Base-by-base conservation (phyloP, 2,888 invertebrate genomes). In the Scaptodrosophila latifasciaeformis region DNA sequence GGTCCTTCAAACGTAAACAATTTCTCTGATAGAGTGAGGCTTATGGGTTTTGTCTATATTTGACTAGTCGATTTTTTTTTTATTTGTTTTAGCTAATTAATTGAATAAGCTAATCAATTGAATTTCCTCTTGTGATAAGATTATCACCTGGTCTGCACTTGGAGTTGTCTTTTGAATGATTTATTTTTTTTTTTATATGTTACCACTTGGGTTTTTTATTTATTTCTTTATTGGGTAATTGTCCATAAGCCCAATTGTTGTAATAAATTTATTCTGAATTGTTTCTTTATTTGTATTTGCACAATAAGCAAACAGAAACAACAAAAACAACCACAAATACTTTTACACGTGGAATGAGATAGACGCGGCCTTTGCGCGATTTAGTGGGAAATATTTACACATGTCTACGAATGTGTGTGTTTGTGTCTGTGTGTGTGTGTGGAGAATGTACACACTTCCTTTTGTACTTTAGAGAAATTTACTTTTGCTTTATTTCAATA, bases 311-410 rank as follows among this genome's bases (percentile, higher is more conserved):
- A 54, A 63, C 48, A 67, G 12, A 29, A 57, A 39, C 37, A 68
- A 34, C 43, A 65, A 1, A 3, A 21, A 43, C 37, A 64, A 37
- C 46, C 56, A 45, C 42, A 56, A 18, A 21, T 56, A 15, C 24
- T 40, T 27, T 35, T 17, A 19, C 21, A 49, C 19, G 21, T 5
- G 13, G 4, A n/a, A 40, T 5, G 19, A 6, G 17, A 39, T 42
- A 49, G 21, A 35, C 34, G 35, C 37, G 48, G 46, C 57, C 57
- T 49, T 59, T 30, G 37, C 10, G 15, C 46, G 44, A 51, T 58
- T 71, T 71, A 69, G 75, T 75, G 67, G 59, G 59, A 57, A 57
- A 60, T 54, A 63, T 67, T 67, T 59, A 72, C 76, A 76, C 67
- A 67, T 70, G 74, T 17, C 10, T 30, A n/a, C 10, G 30, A 12